Base-by-base conservation (phyloP, 2,113 vertebrate genomes). In the Dendrocopos noguchii region DNA sequence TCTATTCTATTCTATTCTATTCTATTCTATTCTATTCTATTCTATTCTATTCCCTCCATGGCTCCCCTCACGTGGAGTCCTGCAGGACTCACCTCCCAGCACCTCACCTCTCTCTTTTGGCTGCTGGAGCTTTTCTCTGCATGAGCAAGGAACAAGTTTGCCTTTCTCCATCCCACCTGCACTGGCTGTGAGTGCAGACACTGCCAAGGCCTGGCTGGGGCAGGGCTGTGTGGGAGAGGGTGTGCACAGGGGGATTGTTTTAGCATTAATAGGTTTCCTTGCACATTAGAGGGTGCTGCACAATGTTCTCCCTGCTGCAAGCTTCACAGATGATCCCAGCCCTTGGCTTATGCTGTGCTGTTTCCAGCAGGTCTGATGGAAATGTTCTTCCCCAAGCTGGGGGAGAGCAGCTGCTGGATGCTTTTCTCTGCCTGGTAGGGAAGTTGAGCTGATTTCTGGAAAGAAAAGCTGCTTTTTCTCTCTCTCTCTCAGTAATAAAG, bases 181-280 rank as follows among this genome's bases (percentile, higher is more conserved):
- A 0, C 2, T 4, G 36, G 1, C 57, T 65, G 34, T 1, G 13
- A 11, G 6, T 3, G 27, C 46, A 31, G 56, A 4, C 9, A 29
- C 31, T 39, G 80, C 63, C 6, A 46, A 18, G 79, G 39, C 68
- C 64, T 13, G 0, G 22, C 72, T 34, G 84, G 83, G 76, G 47
- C 31, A 42, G 80, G 72, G 52, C 4, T 34, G 77, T 1, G 55
- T 53, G 65, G 90, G 77, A 67, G 75, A 5, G 29, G 6, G 1
- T 1, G 27, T 17, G 39, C 83, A 3, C 22, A 10, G 77, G 39
- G 66, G 52, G 39, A 17, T 56, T 77, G 72, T 10, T 75, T 60
- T 34, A 61, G 66, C 47, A 7, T 42, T 88, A 47, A 10, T 42
- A 42, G 63, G 6, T 27, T 14, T 87, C 13, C 65, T 31, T 6